Base-by-base conservation (phyloP, 2,888 invertebrate genomes). In the Chrysolina americana region DNA sequence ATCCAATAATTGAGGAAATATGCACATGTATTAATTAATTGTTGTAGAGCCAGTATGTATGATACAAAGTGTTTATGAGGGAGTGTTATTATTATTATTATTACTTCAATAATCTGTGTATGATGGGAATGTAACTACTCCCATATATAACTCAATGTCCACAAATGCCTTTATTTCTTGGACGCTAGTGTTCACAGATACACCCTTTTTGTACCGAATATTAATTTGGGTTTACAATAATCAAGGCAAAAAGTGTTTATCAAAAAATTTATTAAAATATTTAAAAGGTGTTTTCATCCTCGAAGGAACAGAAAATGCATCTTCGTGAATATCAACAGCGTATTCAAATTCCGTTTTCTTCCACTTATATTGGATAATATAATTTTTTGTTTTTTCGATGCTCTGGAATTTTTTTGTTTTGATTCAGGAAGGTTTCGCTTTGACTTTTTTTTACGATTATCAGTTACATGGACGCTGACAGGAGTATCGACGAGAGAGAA, bases 91-190 rank as follows among this genome's bases (percentile, higher is more conserved):
- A 28, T 28, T 28, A 28, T 2, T 48, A 69, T 69, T 64, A 44
- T 74, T 41, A 72, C 72, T 72, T 76, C 80, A 81, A 65, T 81
- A 81, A 66, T 81, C 78, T 21, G 59, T 50, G 28, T 74, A 75
- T 56, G 65, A 59, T 50, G 71, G 75, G 65, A 75, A 68, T 28
- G 53, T 53, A 13, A 72, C 71, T 72, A 75, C 64, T 10, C 75
- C 68, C 71, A 71, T 74, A 28, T 71, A 63, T 28, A 71, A 41
- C 36, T 75, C 41, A 21, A 71, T 68, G 44, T 41, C 71, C 8
- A 75, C 21, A 56, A 75, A 71, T 19, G 68, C 75, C 13, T 15
- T 19, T 1, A 75, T 53, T 19, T 75, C 66, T 23, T 53, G 64
- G 2, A 53, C 56, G 44, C 2, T 23, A 13, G 48, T 48, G 50